Conservation (phyloP, 2,888 invertebrate species). For the Limnephilus rhombicus region DNA sequence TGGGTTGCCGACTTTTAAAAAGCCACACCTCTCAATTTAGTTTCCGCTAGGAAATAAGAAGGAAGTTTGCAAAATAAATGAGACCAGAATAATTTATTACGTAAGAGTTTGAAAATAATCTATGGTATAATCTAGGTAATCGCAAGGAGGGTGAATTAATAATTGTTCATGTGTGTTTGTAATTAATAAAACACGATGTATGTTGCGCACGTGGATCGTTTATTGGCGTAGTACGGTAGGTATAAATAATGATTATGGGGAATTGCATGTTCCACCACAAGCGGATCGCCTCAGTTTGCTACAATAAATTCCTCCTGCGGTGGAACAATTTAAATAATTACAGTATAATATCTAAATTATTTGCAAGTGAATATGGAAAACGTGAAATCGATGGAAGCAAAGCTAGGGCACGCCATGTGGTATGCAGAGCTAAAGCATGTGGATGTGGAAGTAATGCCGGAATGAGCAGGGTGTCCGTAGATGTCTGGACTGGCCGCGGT, state of each 20-base stretch:
- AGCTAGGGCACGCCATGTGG: conserved; percentile 5
- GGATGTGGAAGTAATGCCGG: not conserved
- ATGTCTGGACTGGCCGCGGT: not conserved
- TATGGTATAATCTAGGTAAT: not conserved
- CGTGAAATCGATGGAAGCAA: conserved; percentile 41
- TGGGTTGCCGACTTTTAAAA: not conserved
- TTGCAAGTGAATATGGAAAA: conserved; percentile 46
- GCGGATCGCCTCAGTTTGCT: conserved; percentile 32
- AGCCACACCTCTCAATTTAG: not conserved
- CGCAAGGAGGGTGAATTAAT: not conserved
- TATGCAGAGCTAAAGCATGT: not conserved
- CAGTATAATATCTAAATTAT: conserved; percentile 21
- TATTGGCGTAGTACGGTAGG: not conserved
- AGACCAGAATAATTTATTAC: not conserved
- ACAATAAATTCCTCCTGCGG: conserved; percentile 7
- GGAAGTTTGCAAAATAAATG: not conserved
- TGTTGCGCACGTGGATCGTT: not conserved
- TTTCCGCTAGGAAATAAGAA: not conserved
- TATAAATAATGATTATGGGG: not conserved
- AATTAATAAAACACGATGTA: not conserved
- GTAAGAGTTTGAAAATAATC: not conserved
- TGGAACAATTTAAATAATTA: conserved; percentile 38
- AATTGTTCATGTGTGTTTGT: not conserved
- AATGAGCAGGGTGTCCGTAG: not conserved
- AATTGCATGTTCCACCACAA: conserved; percentile 10